Conservation (phyloP, 2,113 vertebrate genomes). For the Prolemur simus region DNA sequence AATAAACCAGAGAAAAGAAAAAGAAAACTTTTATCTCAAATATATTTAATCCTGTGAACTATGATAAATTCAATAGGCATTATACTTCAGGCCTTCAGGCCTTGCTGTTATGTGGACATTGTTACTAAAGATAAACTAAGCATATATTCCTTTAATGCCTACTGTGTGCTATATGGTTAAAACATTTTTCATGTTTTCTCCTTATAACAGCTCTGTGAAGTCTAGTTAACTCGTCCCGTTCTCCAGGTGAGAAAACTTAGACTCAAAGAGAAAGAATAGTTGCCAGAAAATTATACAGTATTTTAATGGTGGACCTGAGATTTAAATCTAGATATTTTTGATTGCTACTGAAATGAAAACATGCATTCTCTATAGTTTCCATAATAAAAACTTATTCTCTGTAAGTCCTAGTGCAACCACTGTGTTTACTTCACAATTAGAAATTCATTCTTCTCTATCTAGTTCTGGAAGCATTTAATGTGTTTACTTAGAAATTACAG, state of each 20-base stretch:
- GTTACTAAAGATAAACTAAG: neutral
- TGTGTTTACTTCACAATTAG: slow-evolving; percentile 53
- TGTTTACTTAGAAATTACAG: slow-evolving; percentile 59
- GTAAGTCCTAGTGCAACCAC: neutral
- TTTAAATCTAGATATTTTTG: neutral
- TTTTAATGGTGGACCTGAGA: neutral
- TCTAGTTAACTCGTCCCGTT: neutral
- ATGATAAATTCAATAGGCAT: neutral
- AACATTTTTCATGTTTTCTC: neutral
- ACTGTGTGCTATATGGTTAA: neutral
- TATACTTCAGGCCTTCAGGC: neutral
- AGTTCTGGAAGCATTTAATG: slow-evolving; percentile 63
- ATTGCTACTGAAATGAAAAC: neutral
- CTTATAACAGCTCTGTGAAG: neutral
- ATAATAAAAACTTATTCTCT: neutral
- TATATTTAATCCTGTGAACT: neutral
- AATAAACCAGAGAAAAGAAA: neutral
- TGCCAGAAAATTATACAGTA: neutral
- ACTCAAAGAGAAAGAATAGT: neutral
- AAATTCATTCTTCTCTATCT: slow-evolving; percentile 74
- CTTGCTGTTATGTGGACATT: neutral
- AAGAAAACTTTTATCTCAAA: neutral
- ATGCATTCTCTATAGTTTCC: neutral
- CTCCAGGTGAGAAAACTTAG: neutral
- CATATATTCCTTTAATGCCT: neutral